Base-by-base conservation (phyloP, 2,113 vertebrate species). In the Microtus ochrogaster region DNA sequence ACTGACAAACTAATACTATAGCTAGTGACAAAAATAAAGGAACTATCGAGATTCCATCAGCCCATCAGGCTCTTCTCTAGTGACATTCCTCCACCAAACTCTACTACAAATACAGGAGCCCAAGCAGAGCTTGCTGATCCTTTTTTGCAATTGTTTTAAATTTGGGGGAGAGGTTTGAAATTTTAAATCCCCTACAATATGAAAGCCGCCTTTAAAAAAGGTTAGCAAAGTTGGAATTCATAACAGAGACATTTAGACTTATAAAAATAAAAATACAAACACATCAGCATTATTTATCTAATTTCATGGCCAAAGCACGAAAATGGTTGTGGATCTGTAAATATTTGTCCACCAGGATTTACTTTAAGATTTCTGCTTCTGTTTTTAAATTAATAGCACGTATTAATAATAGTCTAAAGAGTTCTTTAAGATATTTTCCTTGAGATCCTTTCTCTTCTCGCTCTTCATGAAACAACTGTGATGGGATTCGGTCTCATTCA, bases 1-100 rank as follows among this genome's bases (percentile, higher is more conserved):
- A 83, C 74, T 66, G 87, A 44, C 90, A 94, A 96, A 83, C 2
- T 33, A 76, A 39, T 72, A 9, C 68, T 83, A 33, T 94, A 77
- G 52, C 49, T 84, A 55, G 5, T 33, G 39, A 10, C 61, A 94
- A 76, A 95, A 94, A n/a, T 76, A 87, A 66, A 70, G 39, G 28
- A 93, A 70, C 52, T 61, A 30, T n/a, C 39, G 52, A 65, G 7
- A 1, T 70, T 84, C 61, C 84, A 26, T 11, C 17, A 87, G 79
- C 63, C 55, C 19, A 65, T 36, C 13, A 7, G 55, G 7, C 61
- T 83, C 68, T 70, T 89, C 52, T 12, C 76, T 41, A 95, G 44
- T 30, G 78, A 39, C 2, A 39, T 5, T 68, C 36, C 21, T 22
- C 79, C 86, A 47, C 61, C 52, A 91, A 61, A 77, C 36, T 85